These are phyloP conservation scores for Apteryx owenii DNA, from an alignment of 2,113 vertebrate species.

Conservation along the genomic window DNA sequence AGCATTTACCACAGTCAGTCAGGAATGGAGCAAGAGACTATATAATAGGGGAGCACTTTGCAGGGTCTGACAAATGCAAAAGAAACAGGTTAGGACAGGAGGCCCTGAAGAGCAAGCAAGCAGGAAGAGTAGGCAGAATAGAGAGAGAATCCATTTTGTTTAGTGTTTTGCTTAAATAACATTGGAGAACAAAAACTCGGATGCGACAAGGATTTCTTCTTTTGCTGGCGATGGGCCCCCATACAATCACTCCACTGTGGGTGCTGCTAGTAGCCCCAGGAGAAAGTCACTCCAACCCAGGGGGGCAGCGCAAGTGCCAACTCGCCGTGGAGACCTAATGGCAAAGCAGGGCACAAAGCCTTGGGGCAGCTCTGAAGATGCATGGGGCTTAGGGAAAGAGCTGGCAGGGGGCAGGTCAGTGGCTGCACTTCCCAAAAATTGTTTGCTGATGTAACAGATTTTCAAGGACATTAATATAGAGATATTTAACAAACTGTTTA, in stretches of 20 bases:
- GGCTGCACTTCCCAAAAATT: not conserved
- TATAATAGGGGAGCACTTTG: rapidly evolving
- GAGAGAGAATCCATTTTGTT: not conserved
- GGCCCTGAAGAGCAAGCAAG: rapidly evolving
- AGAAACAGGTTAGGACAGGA: not conserved
- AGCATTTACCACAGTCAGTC: not conserved
- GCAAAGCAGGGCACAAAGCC: not conserved
- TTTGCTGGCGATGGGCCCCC: no score
- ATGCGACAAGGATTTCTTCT: rapidly evolving
- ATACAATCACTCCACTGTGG: no score
- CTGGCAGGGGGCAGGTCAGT: not conserved
- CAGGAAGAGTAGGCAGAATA: not conserved
- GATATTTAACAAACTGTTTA: not conserved
- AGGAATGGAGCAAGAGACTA: not conserved
- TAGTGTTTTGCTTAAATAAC: not conserved
- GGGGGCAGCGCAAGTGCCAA: not conserved
- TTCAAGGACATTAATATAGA: not conserved
- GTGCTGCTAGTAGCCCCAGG: rapidly evolving
- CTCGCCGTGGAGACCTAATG: not conserved
- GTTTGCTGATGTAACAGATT: not conserved
- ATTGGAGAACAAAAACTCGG: not conserved
- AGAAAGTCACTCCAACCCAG: not conserved
- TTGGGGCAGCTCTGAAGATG: not conserved
- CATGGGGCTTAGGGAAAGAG: rapidly evolving
- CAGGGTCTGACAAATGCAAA: rapidly evolving